phyloP scores from a whole-genome alignment of 2,113 vertebrate species.

The Barbus barbus region DNA sequence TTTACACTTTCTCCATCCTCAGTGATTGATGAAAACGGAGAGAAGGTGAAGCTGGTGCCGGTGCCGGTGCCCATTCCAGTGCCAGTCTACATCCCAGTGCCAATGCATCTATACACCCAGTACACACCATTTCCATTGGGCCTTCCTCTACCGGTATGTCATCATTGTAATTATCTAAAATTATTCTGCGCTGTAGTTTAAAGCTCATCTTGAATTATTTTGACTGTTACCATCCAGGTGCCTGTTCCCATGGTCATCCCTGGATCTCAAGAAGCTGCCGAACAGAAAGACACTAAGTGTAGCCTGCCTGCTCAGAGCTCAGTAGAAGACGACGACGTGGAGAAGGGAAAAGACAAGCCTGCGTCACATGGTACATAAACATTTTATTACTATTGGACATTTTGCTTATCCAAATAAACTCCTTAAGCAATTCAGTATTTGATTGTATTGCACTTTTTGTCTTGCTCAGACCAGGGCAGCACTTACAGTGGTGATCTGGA shows the following conservation, averaged over 20 bases:
- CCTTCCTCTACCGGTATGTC: slow-evolving; percentile 88
- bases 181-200: neutral
- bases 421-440: neutral
- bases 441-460: neutral
- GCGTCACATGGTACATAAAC: slow-evolving; percentile 69
- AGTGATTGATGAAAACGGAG: slow-evolving; percentile 55
- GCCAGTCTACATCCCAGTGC: slow-evolving; percentile 92
- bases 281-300: slow-evolving; percentile 80
- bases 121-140: slow-evolving; percentile 87
- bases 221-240: slow-evolving; percentile 71
- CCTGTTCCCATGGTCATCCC: slow-evolving; percentile 87
- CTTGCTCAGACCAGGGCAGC: slow-evolving; percentile 80
- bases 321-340: slow-evolving; percentile 79
- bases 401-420: neutral
- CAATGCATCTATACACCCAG: slow-evolving; percentile 93
- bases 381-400: neutral
- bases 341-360: slow-evolving; percentile 74
- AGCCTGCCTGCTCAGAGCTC: slow-evolving; percentile 64
- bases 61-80: slow-evolving; percentile 90
- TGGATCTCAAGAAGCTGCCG: slow-evolving; percentile 70
- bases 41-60: slow-evolving; percentile 81
- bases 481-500: slow-evolving; percentile 81
- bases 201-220: neutral
- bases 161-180: neutral
- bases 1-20: neutral